Evolutionary conservation across 2,113 vertebrate species (phyloP), one percentile per base, ranked within the genome.

Genomic region (Grallaria varia): DNA sequence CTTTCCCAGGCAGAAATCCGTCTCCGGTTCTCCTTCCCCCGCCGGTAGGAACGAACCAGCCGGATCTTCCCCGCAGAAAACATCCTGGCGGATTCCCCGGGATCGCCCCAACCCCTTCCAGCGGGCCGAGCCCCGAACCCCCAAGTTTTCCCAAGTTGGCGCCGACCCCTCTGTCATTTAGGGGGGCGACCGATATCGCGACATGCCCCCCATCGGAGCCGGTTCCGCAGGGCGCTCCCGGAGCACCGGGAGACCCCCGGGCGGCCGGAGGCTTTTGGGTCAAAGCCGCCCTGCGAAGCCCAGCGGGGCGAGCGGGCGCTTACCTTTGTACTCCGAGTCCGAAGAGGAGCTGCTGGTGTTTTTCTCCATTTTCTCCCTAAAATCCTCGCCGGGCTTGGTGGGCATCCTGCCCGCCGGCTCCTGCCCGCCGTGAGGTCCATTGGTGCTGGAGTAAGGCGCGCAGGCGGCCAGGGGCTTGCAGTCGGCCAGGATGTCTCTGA

Each of bases 271-370:
- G 67, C 63, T 58, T 25, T 0, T 55, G 12, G 12, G 18, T 84
- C 64, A 60, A 44, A 59, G 52, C 80, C 44, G 13, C 89, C 55
- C 35, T 3, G 44, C 47, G 9, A 30, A 78, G 58, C 68, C 44
- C 92, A 16, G 5, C 12, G 40, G 42, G 13, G 14, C 2, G 44
- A 92, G 31, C 63, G 14, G 14, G 45, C 68, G 66, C 98, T 98
- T 98, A 99, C 99, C 99, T 99, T 99, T 99, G 66, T 99, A 99
- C 95, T 99, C 99, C 11, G 99, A 99, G 94, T 99, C 99, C 27
- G 99, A 99, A 2, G 99, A 99, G 8, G 98, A 98, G 83, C 98
- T 98, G 97, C 99, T 99, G 97, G 98, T 98, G 93, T 96, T 99
- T 96, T 99, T 99, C 87, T 98, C 98, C 96, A 98, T 96, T 95